phyloP scores from a whole-genome alignment of 2,113 vertebrate species.

The Sylvietta virens region DNA sequence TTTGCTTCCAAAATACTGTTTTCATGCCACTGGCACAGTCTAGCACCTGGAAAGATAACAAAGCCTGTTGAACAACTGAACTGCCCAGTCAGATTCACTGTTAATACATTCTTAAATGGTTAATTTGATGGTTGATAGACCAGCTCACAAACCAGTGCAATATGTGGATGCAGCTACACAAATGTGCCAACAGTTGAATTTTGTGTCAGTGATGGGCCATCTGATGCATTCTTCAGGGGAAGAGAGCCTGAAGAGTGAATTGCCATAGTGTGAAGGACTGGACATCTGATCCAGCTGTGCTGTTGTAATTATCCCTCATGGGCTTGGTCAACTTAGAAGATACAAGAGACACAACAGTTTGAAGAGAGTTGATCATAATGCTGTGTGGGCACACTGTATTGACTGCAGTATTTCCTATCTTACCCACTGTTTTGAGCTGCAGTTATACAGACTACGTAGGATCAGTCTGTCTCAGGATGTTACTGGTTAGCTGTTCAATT shows the following conservation, averaged over 20 bases:
- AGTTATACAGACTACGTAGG: background rate
- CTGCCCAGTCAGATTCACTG: background rate
- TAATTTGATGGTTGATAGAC: background rate
- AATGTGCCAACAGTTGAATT: background rate
- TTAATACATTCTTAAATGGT: background rate
- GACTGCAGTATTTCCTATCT: background rate
- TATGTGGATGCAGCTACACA: background rate
- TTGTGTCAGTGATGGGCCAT: fast-evolving
- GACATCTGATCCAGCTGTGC: background rate
- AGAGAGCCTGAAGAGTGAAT: background rate
- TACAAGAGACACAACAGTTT: background rate
- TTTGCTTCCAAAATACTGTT: background rate
- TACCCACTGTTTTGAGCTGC: background rate
- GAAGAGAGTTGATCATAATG: background rate
- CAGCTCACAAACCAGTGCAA: background rate
- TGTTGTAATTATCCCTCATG: background rate
- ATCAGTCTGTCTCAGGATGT: fast-evolving
- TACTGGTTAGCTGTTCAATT: background rate
- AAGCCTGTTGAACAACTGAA: background rate
- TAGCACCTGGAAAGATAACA: background rate
- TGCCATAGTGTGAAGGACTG: background rate
- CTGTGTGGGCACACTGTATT: background rate
- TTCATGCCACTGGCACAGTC: background rate
- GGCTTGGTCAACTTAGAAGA: background rate
- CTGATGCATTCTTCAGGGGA: background rate